phyloP scores from a whole-genome alignment of 2,113 vertebrate species.

The Scolopax mira region DNA sequence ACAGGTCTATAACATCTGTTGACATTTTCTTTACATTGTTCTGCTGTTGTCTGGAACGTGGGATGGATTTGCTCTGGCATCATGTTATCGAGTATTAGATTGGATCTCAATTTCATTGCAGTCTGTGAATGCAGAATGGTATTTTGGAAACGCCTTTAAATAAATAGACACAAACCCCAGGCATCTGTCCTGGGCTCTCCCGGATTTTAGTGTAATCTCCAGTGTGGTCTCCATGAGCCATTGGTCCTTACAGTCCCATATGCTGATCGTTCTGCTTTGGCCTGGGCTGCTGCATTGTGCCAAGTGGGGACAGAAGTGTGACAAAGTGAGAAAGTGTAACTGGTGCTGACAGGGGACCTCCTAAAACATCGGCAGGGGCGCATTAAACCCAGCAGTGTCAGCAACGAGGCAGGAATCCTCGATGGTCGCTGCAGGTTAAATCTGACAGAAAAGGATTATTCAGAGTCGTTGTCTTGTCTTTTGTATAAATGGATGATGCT shows the following conservation, averaged over 20 bases:
- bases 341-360: background rate
- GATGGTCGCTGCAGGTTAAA: background rate
- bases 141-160: background rate
- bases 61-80: background rate
- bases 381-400: background rate
- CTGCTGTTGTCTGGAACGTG: background rate
- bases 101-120: background rate
- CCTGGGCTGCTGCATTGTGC: background rate
- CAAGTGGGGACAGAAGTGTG: background rate
- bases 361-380: background rate
- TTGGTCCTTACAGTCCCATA: background rate
- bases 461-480: background rate
- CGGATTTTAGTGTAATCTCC: background rate
- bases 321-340: background rate
- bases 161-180: background rate
- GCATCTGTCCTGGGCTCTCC: background rate
- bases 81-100: background rate
- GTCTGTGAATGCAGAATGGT: background rate
- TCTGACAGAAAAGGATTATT: background rate
- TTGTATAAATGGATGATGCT: background rate
- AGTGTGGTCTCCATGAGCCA: background rate
- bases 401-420: background rate
- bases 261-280: background rate
- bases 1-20: background rate
- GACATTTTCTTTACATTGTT: background rate